Evolutionary conservation across 2,797 vertebrate species (phyloP).

Genomic region (Onychomys torridus): DNA sequence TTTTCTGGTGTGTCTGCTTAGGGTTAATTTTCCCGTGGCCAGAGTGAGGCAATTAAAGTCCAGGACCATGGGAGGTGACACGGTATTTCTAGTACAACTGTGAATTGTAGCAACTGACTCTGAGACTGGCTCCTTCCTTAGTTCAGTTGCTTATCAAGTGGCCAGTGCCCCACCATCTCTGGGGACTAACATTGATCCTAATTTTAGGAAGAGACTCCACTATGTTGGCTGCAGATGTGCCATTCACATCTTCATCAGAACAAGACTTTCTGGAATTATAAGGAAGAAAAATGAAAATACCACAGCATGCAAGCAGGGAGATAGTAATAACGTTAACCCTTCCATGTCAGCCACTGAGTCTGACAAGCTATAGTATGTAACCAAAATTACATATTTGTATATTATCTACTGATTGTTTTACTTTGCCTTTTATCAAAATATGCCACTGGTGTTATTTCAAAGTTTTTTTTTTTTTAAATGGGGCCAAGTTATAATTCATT

Average conservation of each 20-base stretch:
- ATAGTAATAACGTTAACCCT: background rate
- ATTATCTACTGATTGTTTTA: background rate
- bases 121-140: background rate
- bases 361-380: background rate
- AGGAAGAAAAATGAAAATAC: constrained; percentile 8
- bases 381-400: background rate
- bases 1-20: background rate
- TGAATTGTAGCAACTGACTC: background rate
- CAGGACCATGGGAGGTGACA: background rate
- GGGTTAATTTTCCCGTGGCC: background rate
- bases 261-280: background rate
- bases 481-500: background rate
- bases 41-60: background rate
- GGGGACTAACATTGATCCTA: background rate
- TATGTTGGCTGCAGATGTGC: rapidly evolving
- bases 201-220: background rate
- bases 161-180: background rate
- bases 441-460: background rate
- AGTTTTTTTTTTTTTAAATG: background rate
- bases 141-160: background rate
- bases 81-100: background rate
- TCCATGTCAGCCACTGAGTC: background rate
- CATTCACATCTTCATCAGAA: background rate
- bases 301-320: background rate
- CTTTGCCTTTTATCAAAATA: background rate